A percentile compares a stretch with the other conserved stretches of the same genome.
These are phyloP conservation scores for Caenorhabditis virilis DNA, from an alignment of 2,888 invertebrate genomes.

Conservation along the genomic window DNA sequence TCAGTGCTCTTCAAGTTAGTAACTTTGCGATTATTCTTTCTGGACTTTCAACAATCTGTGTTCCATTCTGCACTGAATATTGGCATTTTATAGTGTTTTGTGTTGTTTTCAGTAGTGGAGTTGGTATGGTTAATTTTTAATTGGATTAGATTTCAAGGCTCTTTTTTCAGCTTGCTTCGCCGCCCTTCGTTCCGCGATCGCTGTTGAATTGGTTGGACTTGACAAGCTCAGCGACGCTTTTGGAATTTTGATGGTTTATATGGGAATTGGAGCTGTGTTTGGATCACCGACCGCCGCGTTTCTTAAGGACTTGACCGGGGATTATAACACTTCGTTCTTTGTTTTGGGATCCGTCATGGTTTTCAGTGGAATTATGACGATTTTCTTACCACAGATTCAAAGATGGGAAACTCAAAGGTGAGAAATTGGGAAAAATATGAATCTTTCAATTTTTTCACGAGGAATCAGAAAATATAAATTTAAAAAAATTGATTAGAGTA, in stretches of 20 bases:
- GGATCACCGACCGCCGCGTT: constrained; percentile 70
- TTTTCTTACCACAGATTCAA: constrained; percentile 82
- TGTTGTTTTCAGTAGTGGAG: constrained; percentile 83
- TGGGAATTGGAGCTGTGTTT: constrained; percentile 71
- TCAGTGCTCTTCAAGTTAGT: constrained; percentile 86
- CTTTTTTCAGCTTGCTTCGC: constrained; percentile 85
- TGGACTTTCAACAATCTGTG: constrained; percentile 84
- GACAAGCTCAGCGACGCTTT: constrained; percentile 72
- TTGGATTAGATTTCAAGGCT: neutral
- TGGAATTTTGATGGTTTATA: constrained; percentile 72
- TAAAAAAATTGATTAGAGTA: too few relatives aligned
- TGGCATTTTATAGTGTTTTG: constrained; percentile 81
- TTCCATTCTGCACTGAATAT: constrained; percentile 68
- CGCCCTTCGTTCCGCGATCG: constrained; percentile 78
- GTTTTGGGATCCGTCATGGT: constrained; percentile 83
- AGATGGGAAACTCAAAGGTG: constrained; percentile 76
- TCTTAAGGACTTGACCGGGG: constrained; percentile 79
- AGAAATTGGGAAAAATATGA: neutral
- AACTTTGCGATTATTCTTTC: constrained; percentile 86
- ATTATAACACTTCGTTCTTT: constrained; percentile 82
- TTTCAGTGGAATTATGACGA: constrained; percentile 84
- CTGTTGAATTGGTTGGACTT: constrained; percentile 72
- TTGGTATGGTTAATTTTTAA: constrained; percentile 76
- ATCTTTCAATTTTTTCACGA: neutral
- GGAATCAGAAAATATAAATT: constrained; percentile 11